Conservation (phyloP, 1,140 invertebrate species). For the Drosophila ercepeae region DNA sequence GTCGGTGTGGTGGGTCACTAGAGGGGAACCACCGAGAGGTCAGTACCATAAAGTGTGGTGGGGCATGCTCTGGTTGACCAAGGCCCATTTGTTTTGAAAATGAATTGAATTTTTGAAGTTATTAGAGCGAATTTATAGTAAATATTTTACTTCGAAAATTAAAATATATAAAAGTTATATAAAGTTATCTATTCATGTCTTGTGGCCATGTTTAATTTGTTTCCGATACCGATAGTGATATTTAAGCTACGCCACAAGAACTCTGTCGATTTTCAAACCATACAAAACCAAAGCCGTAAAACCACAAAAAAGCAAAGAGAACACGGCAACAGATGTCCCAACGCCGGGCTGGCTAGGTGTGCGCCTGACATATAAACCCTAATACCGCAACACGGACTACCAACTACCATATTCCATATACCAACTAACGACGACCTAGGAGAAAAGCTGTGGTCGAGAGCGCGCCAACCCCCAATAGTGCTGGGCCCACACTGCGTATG, state of each 20-base stretch:
- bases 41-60: conserved; percentile 22
- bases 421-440: neutral
- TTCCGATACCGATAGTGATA: neutral
- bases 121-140: no score
- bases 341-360: conserved; percentile 3
- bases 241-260: neutral
- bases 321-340: conserved; percentile 37
- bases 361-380: conserved; percentile 73
- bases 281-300: conserved; percentile 9
- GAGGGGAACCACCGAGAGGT: conserved; percentile 52
- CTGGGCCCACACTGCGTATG: conserved; percentile 60
- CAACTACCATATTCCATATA: neutral
- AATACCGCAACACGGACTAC: conserved; percentile 47
- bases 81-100: conserved; percentile 3
- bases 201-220: neutral
- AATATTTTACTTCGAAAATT: no score
- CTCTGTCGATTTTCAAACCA: neutral
- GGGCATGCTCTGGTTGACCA: conserved; percentile 4
- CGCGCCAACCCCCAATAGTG: conserved; percentile 2
- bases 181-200: no score
- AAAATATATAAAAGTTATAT: neutral
- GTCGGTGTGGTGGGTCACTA: conserved; percentile 8
- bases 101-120: no score
- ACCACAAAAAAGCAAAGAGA: neutral
- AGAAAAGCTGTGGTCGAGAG: neutral